Conservation (phyloP, 2,113 vertebrate genomes). For the Cettia cetti region DNA sequence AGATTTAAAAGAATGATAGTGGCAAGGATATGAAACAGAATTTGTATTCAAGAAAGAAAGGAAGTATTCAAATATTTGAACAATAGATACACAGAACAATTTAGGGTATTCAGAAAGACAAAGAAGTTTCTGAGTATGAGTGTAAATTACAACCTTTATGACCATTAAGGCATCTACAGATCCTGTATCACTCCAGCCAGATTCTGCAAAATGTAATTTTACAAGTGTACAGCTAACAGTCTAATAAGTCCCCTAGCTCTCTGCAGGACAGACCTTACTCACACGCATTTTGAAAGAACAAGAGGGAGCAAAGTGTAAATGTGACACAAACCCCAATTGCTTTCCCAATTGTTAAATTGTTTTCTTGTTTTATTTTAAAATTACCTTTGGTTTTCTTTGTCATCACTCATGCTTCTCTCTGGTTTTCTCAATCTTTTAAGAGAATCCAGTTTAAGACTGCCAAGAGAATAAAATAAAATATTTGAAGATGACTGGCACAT, state of each 20-base stretch:
- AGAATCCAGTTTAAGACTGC: slow-evolving; percentile 62
- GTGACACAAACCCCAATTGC: not conserved
- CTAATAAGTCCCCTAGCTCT: not conserved
- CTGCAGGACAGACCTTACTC: not conserved
- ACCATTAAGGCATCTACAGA: not conserved
- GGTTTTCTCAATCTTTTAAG: slow-evolving; percentile 63
- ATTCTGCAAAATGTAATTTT: not conserved
- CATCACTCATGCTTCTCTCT: slow-evolving; percentile 71
- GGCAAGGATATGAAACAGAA: not conserved
- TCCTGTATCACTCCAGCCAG: not conserved
- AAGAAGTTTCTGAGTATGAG: not conserved
- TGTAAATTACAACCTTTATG: not conserved
- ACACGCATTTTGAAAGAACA: not conserved
- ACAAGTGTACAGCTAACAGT: not conserved
- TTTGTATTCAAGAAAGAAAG: not conserved
- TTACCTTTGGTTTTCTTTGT: slow-evolving; percentile 72
- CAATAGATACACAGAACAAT: not conserved
- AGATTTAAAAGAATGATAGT: not conserved
- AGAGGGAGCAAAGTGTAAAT: not conserved
- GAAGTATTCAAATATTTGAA: not conserved
- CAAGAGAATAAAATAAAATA: slow-evolving; percentile 12
- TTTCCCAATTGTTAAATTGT: not conserved
- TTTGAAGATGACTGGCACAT: not conserved
- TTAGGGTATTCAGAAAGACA: not conserved
- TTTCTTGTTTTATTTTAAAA: not conserved